Conservation (phyloP, 2,888 invertebrate species). For the Diabrotica balteata region DNA sequence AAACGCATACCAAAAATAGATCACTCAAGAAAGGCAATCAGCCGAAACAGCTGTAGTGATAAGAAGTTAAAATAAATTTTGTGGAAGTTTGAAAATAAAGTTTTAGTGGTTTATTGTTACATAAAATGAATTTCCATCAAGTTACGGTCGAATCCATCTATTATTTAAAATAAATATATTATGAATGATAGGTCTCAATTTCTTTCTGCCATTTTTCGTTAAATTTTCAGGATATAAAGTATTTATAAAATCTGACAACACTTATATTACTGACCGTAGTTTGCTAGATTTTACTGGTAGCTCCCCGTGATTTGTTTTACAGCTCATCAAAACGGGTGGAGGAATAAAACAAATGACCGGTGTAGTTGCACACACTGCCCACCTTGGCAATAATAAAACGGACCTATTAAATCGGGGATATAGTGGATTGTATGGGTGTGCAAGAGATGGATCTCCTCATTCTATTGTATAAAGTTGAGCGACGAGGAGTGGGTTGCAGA, state of each 20-base stretch:
- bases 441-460: constrained; percentile 13
- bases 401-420: constrained; percentile 27
- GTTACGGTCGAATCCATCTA: too few species aligned
- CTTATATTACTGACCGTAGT: not conserved
- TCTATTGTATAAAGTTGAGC: constrained; percentile 2
- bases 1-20: too few species aligned
- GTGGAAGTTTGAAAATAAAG: too few species aligned
- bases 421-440: constrained; percentile 15
- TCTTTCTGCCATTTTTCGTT: not conserved
- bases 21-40: too few species aligned
- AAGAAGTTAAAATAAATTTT: too few species aligned
- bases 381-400: constrained; percentile 34
- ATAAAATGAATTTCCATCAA: too few species aligned
- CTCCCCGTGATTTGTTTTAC: constrained; percentile 51
- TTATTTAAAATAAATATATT: too few species aligned
- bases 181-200: too few species aligned
- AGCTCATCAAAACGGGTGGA: constrained; percentile 49
- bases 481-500: constrained; percentile 1
- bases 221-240: not conserved
- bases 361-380: constrained; percentile 19
- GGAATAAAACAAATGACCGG: constrained; percentile 43
- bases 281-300: constrained; percentile 31
- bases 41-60: too few species aligned
- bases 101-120: too few species aligned
- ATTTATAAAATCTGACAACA: not conserved